Base-by-base conservation (phyloP, 1,140 invertebrate species). In the Penaeus chinensis region DNA sequence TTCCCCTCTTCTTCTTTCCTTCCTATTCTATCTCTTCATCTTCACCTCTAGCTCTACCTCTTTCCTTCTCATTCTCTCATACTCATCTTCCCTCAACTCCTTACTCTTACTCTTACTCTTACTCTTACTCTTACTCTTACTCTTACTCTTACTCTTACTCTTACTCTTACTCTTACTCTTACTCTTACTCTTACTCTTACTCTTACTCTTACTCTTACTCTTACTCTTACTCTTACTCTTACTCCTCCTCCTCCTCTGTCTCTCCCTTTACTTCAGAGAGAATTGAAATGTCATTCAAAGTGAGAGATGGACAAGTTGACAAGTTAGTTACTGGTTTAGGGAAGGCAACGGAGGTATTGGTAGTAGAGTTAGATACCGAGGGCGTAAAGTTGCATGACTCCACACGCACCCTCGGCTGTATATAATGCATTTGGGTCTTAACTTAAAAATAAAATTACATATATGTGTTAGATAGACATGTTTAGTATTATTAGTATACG, bases 401-500 rank as follows among this genome's bases (percentile, higher is more conserved):
- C 54, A 54, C 54, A 54, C 54, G 16, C 54, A 0, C 54, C 16
- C 54, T 54, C 54, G 54, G 54, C 54, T 54, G 54, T 54, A 54
- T 54, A 54, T 54, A 54, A 54, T 54, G 54, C 54, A 54, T 54
- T 71, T 71, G 66, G 32, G 18, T 32, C 66, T 71, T 71, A 71
- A n/a, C n/a, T 71, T 13, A 71, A 24, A 66, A 22, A 66, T 66
- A 66, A 22, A 66, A 22, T 22, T 66, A 66, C 24, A 66, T 66
- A 66, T 66, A 66, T 13, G 24, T 66, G 24, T 54, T 54, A 11
- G 54, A 54, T 71, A 19, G n/a, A 32, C 22, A 24, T 32, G 16
- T 71, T 71, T 18, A 71, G 11, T 24, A 24, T 71, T 71, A 82
- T 54, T 18, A 27, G 24, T 82, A 82, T 82, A 65, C 61, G n/a